Conservation (phyloP, 2,888 invertebrate species). For the Pristionchus mayeri region DNA sequence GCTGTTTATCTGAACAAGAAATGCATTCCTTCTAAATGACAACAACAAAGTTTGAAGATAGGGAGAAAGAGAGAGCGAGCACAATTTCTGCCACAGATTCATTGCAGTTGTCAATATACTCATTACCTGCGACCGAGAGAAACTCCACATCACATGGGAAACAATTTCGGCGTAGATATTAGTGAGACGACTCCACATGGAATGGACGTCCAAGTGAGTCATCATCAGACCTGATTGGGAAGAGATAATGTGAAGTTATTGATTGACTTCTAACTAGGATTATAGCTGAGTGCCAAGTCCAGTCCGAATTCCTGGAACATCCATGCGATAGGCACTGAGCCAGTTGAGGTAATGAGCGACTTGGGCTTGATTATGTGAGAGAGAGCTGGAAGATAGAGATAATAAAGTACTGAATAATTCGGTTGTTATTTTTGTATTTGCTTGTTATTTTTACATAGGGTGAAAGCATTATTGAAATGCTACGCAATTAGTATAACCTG, state of each 20-base stretch:
- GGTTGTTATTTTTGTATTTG: too few relatives aligned
- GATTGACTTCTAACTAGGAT: neutral
- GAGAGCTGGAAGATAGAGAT: neutral
- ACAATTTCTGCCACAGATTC: too few relatives aligned
- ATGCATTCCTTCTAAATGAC: neutral
- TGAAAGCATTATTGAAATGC: neutral
- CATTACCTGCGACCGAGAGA: neutral
- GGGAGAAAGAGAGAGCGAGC: neutral
- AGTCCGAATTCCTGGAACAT: neutral
- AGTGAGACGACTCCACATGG: slow-evolving; percentile 1
- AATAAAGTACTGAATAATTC: neutral
- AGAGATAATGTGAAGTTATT: neutral
- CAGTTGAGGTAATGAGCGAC: neutral
- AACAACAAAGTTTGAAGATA: neutral
- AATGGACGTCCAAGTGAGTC: neutral
- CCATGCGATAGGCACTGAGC: neutral
- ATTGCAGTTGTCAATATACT: too few relatives aligned
- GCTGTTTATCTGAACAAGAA: neutral
- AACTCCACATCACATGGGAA: neutral
- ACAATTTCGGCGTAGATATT: slow-evolving; percentile 25
- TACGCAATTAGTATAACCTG: neutral
- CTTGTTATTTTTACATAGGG: too few relatives aligned
- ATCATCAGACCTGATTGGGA: neutral
- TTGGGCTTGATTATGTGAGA: slow-evolving; percentile 27
- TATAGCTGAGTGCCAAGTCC: neutral